These are phyloP conservation scores for Ceriagrion tenellum DNA, from an alignment of 2,888 invertebrate species.

Conservation along the genomic window DNA sequence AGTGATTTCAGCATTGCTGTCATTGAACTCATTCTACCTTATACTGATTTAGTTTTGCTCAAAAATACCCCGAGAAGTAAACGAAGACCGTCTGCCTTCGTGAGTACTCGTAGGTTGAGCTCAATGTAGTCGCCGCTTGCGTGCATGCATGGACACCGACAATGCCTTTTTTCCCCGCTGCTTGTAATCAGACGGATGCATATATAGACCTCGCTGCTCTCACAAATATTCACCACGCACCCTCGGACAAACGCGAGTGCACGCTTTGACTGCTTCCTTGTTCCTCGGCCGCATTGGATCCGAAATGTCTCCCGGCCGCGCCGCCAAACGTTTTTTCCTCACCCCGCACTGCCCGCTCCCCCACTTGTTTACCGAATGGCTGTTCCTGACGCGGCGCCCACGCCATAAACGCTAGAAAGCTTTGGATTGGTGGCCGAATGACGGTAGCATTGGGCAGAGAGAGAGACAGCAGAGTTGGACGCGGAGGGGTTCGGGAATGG, in stretches of 20 bases:
- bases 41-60: not conserved
- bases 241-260: not conserved
- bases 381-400: constrained; percentile 59
- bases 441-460: not conserved
- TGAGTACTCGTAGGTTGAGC: not conserved
- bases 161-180: not conserved
- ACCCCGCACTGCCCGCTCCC: not conserved
- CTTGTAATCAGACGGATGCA: constrained; percentile 28
- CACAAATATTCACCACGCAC: not conserved
- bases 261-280: constrained; percentile 62
- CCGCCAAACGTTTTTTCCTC: not conserved
- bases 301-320: constrained; percentile 44
- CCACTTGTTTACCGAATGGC: constrained; percentile 64
- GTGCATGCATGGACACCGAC: not conserved
- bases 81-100: not conserved
- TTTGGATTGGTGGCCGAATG: constrained; percentile 28
- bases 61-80: not conserved
- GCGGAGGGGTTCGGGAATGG: not conserved
- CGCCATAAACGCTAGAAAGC: constrained; percentile 59
- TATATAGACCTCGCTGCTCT: not conserved
- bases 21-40: too few relatives aligned
- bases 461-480: not conserved
- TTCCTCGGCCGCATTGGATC: constrained; percentile 52
- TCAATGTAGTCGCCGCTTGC: not conserved
- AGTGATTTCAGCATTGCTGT: too few relatives aligned